Evolutionary conservation across 1,140 invertebrate genomes (phyloP).

Genomic region (Acromyrmex heyeri): DNA sequence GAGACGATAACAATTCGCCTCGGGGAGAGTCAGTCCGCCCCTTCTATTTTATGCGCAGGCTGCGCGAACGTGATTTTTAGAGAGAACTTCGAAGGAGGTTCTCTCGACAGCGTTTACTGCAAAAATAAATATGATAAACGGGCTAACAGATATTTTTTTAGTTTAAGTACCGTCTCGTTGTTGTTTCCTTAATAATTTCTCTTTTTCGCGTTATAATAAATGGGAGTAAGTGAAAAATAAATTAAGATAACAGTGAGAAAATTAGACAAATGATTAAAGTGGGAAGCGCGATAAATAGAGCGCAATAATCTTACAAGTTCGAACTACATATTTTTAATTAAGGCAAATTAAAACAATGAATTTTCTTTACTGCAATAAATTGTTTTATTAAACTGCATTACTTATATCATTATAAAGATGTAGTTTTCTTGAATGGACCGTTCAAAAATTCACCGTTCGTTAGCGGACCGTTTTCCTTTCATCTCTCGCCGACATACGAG

Average conservation of each 20-base stretch:
- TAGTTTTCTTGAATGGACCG: background rate
- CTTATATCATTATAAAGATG: background rate
- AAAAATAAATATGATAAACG: conserved; percentile 4
- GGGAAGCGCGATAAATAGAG: no score
- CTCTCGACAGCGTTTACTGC: background rate
- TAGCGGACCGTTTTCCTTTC: background rate
- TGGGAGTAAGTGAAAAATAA: background rate
- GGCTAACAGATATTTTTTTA: background rate
- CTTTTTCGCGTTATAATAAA: background rate
- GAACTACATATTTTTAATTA: no score
- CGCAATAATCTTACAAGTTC: no score
- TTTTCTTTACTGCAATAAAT: background rate
- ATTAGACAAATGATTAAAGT: no score
- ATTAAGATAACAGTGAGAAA: background rate
- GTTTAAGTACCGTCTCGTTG: background rate
- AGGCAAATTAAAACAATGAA: background rate
- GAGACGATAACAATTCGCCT: conserved; percentile 68
- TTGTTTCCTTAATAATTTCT: background rate
- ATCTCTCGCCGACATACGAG: conserved; percentile 29
- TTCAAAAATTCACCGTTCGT: conserved; percentile 16
- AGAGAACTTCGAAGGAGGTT: background rate
- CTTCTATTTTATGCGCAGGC: conserved; percentile 23
- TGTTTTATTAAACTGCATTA: background rate
- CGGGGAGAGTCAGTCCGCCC: background rate
- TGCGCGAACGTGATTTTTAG: background rate